Conservation (phyloP, 2,888 invertebrate genomes). For the Tridacna crocea region DNA sequence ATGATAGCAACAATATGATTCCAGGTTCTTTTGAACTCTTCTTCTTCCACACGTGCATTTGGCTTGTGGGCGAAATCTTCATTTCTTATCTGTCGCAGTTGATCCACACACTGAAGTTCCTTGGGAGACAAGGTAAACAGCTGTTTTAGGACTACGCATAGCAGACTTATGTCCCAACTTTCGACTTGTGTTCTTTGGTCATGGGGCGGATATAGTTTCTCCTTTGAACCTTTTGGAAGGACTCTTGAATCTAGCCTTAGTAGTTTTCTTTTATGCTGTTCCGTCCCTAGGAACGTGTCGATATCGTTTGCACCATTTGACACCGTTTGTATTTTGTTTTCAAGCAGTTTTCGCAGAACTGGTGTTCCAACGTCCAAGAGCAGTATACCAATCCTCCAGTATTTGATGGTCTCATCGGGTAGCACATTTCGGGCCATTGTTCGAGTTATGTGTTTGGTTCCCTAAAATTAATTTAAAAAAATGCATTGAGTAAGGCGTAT, state of each 20-base stretch:
- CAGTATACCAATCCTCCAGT: constrained; percentile 6
- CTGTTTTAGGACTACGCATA: constrained; percentile 1
- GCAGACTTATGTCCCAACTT: constrained; percentile 21
- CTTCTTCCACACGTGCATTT: not conserved
- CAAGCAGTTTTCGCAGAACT: not conserved
- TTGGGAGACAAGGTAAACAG: not conserved
- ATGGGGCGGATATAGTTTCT: not conserved
- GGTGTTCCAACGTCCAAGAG: constrained; percentile 9
- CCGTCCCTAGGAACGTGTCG: not conserved
- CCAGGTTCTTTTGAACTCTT: not conserved
- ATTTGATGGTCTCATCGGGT: not conserved
- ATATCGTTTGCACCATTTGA: not conserved
- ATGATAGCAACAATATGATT: not conserved
- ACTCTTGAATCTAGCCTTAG: not conserved
- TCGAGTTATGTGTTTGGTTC: too few relatives aligned
- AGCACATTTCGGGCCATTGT: not conserved
- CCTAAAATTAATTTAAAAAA: too few relatives aligned
- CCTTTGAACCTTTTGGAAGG: not conserved
- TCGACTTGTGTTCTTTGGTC: not conserved
- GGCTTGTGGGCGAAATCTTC: constrained; percentile 12
- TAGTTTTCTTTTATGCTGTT: not conserved
- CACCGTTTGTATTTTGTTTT: not conserved
- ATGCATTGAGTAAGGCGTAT: too few relatives aligned
- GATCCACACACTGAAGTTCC: not conserved
- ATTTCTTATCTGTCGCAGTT: constrained; percentile 2